These are phyloP conservation scores for Phragmatobia fuliginosa DNA, from an alignment of 2,888 invertebrate genomes.

Conservation along the genomic window DNA sequence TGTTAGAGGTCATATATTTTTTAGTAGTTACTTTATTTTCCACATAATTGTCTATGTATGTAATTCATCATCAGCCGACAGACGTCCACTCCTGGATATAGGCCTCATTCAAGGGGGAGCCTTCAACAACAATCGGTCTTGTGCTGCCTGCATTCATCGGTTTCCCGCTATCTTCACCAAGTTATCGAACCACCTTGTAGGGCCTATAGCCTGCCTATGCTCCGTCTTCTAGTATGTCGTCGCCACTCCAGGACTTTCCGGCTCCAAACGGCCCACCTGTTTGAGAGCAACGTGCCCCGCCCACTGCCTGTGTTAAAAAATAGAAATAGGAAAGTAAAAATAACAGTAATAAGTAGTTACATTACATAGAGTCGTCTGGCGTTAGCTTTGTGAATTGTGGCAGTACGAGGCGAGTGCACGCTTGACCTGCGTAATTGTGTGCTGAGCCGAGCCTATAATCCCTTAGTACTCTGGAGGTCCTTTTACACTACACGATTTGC, in stretches of 20 bases:
- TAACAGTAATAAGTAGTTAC: conserved; percentile 22
- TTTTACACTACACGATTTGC: conserved; percentile 58
- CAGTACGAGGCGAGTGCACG: conserved; percentile 66
- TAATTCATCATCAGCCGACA: no score
- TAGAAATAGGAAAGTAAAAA: conserved; percentile 34
- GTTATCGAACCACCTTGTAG: no score
- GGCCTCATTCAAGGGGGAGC: no score
- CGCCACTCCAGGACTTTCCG: no score
- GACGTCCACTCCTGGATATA: no score
- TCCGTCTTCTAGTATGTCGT: no score
- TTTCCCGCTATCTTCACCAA: no score
- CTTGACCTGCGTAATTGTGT: conserved; percentile 80
- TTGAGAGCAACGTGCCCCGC: no score
- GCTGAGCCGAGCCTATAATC: conserved; percentile 70
- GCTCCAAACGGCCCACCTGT: no score
- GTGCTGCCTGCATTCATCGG: no score
- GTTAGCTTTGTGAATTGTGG: conserved; percentile 61
- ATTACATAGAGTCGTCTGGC: conserved; percentile 53
- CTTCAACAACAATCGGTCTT: no score
- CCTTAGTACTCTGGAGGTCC: conserved; percentile 46
- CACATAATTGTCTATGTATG: not conserved
- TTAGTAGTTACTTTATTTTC: not conserved
- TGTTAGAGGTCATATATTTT: not conserved
- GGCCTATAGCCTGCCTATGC: no score
- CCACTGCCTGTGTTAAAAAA: not conserved